Conservation (phyloP, 2,888 invertebrate genomes). For the Athalia circularis region DNA sequence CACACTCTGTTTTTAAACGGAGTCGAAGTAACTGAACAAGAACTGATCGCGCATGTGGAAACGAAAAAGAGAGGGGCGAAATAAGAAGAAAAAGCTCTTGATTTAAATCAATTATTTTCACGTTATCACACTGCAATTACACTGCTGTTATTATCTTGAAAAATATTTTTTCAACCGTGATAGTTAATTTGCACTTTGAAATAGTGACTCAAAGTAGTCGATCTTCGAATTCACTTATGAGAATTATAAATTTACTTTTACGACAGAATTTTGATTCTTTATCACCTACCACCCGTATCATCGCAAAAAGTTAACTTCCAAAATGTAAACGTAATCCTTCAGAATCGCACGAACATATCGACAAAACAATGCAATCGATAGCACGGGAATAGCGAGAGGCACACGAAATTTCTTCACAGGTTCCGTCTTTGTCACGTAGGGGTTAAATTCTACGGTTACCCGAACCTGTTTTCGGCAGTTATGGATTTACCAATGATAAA, state of each 20-base stretch:
- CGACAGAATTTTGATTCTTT: too few relatives aligned
- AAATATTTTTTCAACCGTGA: too few relatives aligned
- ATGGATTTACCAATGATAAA: neutral
- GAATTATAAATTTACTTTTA: too few relatives aligned
- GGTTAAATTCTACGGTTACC: neutral
- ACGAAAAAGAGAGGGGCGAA: neutral
- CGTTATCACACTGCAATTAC: too few relatives aligned
- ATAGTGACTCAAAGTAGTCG: too few relatives aligned
- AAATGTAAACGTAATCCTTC: neutral
- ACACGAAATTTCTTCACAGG: constrained; percentile 37
- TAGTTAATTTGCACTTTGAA: too few relatives aligned
- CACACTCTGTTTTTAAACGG: constrained; percentile 66
- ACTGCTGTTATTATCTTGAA: too few relatives aligned
- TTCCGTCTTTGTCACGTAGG: constrained; percentile 15
- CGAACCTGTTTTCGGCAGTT: neutral
- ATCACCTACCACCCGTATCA: too few relatives aligned
- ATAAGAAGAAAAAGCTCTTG: too few relatives aligned
- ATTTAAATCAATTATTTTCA: too few relatives aligned
- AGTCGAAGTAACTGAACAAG: constrained; percentile 55
- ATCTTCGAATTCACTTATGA: too few relatives aligned
- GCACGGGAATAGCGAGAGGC: constrained; percentile 16
- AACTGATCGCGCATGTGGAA: constrained; percentile 25
- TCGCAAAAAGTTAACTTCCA: neutral
- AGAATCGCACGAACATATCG: constrained; percentile 44
- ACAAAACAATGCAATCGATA: constrained; percentile 47